Evolutionary conservation across 2,113 vertebrate genomes (phyloP).

Genomic region (Promerops cafer): DNA sequence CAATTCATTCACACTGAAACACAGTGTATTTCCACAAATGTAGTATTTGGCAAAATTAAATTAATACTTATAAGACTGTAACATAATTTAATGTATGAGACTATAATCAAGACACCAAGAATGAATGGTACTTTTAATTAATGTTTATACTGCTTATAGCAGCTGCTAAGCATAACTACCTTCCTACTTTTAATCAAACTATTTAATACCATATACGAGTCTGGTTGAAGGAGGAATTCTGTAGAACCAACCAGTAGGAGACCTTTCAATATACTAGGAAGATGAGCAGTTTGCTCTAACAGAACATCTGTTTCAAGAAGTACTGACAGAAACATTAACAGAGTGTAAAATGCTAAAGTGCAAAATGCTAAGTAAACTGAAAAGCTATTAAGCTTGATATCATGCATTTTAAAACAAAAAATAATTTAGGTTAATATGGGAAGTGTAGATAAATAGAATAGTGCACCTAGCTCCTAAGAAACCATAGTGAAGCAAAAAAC

Average conservation of each 20-base stretch:
- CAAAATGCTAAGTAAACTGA: slow-evolving; percentile 50
- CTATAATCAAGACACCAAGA: background rate
- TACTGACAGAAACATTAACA: slow-evolving; percentile 41
- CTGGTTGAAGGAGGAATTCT: background rate
- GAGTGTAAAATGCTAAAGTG: background rate
- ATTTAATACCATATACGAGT: background rate
- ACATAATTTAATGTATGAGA: background rate
- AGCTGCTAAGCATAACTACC: background rate
- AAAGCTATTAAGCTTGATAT: slow-evolving; percentile 7
- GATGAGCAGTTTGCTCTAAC: background rate
- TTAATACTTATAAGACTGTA: background rate
- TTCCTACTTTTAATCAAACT: background rate
- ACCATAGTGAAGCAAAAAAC: background rate
- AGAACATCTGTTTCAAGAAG: background rate
- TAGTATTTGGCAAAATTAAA: background rate
- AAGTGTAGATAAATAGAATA: slow-evolving; percentile 39
- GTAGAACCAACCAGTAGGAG: background rate
- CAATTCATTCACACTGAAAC: background rate
- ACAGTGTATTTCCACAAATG: background rate
- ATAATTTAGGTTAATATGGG: background rate
- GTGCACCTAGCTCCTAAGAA: background rate
- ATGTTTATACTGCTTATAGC: background rate
- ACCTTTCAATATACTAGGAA: background rate
- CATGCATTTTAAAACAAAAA: slow-evolving; percentile 13
- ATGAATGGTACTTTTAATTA: background rate